A percentile compares a stretch with the other conserved stretches of the same genome.
Evolutionary conservation across 2,888 invertebrate species (phyloP).

Genomic region (Hoplodrina ambigua): DNA sequence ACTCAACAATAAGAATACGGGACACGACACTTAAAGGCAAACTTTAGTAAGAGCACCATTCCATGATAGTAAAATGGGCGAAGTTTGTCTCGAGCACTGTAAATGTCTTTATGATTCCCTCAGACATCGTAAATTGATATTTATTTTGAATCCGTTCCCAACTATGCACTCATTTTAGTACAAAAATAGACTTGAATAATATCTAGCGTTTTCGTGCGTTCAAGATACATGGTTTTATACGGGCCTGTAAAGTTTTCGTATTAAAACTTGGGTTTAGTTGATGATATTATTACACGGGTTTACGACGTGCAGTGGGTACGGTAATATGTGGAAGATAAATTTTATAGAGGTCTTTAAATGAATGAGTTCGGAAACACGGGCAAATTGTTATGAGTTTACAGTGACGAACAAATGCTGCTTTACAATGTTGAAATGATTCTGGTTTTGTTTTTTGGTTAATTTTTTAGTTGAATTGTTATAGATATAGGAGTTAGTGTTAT

Average conservation of each 20-base stretch:
- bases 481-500: too few relatives aligned
- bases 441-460: too few relatives aligned
- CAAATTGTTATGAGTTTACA: conserved; percentile 29
- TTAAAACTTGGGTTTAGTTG: conserved; percentile 57
- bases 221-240: conserved; percentile 43
- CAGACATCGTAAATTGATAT: conserved; percentile 80
- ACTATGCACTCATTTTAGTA: conserved; percentile 56
- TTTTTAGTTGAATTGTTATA: too few relatives aligned
- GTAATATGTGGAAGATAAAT: conserved; percentile 44
- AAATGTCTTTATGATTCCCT: conserved; percentile 81
- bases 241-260: conserved; percentile 58
- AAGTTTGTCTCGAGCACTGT: conserved; percentile 71
- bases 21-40: conserved; percentile 45
- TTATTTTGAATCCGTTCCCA: conserved; percentile 71
- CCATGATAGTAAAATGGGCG: conserved; percentile 49
- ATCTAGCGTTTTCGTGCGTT: conserved; percentile 32
- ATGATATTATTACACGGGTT: conserved; percentile 49
- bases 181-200: conserved; percentile 51
- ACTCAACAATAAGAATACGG: conserved; percentile 42
- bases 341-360: conserved; percentile 46
- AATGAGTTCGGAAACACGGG: conserved; percentile 22
- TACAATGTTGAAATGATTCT: neutral
- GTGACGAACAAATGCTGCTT: neutral
- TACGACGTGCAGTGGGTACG: conserved; percentile 34
- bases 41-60: conserved; percentile 57